Base-by-base conservation (phyloP, 2,888 invertebrate species). In the Pelosia muscerda region DNA sequence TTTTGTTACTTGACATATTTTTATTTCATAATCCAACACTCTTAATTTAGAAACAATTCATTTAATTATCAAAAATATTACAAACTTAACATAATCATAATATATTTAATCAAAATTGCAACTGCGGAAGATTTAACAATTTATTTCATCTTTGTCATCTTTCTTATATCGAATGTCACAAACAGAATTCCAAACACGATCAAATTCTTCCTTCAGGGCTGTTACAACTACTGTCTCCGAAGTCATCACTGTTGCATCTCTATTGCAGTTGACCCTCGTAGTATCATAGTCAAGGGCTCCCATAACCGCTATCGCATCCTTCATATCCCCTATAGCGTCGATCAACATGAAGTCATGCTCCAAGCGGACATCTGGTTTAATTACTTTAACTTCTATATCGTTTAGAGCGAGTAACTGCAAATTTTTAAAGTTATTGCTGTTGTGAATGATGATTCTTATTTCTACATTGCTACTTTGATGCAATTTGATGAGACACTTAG, bases 321-420 rank as follows among this genome's bases (percentile, higher is more conserved):
- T 60, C 5, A 55, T 66, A 11, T 69, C 73, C 5, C 72, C 76
- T 10, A 71, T 42, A 13, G 83, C 87, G 66, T 93, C 91, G 10
- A 93, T 79, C 64, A 93, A 78, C 66, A 90, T 78, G 65, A 92
- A 92, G 69, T 92, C 90, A 58, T 92, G 89, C 71, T 86, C 88
- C 63, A 92, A 72, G 19, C 79, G 82, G 13, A 89, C 84, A 6
- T 63, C 42, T 2, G 87, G 79, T 15, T 76, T 84, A 5, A 90
- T 83, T 3, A 88, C 75, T 75, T 89, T 92, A 19, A 92, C 88
- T 74, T 88, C 84, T 6, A 92, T 86, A 3, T 86, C 89, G 60
- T 81, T 75, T 64, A 84, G 78, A n/a, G 81, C 76, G 26, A 92
- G 82, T 54, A 74, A 70, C 23, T 83, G 74, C 49, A 88, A 72